Evolutionary conservation across 2,888 invertebrate species (phyloP), one percentile per base, ranked within the genome.

Genomic region (Thera obeliscata): DNA sequence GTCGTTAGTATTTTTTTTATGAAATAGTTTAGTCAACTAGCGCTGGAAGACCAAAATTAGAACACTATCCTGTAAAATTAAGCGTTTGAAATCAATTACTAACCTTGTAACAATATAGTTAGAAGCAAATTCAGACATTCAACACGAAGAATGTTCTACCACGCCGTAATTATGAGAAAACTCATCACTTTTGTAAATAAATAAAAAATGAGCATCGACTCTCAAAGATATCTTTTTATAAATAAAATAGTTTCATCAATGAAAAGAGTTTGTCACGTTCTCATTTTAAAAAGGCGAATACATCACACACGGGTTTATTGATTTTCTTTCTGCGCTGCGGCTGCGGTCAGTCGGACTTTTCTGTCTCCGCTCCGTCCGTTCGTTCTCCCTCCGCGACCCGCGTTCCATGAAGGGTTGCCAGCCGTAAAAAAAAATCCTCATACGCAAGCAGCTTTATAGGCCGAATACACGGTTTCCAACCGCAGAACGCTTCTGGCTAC

Each of bases 171-270:
- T 89, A 91, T 87, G 91, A 89, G 87, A 90, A 91, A 87, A 90
- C 87, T 89, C 91, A 93, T 93, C 93, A 91, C 93, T 91, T 69
- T 89, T 89, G 92, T 93, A 93, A 92, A 91, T 93, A 93, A 93
- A 92, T 92, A 93, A 93, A 90, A 93, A 93, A 91, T 90, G 93
- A 93, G 90, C 93, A 93, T 93, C 93, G 88, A 93, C 81, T 86
- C 89, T 86, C 88, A 88, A 89, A 88, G 87, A 85, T 87, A 84
- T 86, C 88, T 89, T 56, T 82, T 89, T 90, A 90, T 84, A 88
- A 91, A 88, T 87, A 87, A 89, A 90, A 88, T 88, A 82, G 88
- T 89, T 89, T 88, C 89, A 87, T 87, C 87, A 88, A 86, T 86
- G 86, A 85, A 75, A 89, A 82, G 86, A 88, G 87, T 91, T 92